These are phyloP conservation scores for Phyllostomus discolor DNA, from an alignment of 2,113 vertebrate species.

Conservation along the genomic window DNA sequence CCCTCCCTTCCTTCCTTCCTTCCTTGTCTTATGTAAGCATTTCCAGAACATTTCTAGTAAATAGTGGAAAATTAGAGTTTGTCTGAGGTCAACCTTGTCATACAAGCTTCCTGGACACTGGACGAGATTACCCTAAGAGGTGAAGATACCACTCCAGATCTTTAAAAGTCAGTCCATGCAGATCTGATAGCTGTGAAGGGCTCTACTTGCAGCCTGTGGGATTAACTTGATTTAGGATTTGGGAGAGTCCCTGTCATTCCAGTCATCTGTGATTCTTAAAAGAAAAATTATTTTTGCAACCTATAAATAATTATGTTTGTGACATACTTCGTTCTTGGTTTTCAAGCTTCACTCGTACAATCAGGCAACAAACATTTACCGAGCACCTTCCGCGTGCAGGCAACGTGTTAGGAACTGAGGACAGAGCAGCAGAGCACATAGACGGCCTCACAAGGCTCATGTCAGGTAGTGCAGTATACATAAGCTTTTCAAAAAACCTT, in stretches of 20 bases:
- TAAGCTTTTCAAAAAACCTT: background rate
- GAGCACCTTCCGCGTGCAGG: background rate
- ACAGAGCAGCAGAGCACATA: too few species aligned
- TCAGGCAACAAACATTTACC: background rate
- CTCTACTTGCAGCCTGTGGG: background rate
- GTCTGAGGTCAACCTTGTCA: background rate
- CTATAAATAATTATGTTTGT: background rate
- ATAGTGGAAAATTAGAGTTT: background rate
- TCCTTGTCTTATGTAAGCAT: background rate
- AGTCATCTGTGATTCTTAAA: background rate
- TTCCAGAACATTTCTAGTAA: background rate
- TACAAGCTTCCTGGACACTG: background rate
- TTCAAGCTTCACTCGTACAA: background rate
- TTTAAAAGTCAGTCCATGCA: background rate
- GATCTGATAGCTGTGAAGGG: background rate
- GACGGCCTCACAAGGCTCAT: background rate
- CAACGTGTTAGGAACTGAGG: background rate
- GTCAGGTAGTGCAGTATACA: accelerated
- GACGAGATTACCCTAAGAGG: background rate
- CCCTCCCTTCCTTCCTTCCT: too few species aligned
- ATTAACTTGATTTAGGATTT: background rate
- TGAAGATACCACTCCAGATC: background rate
- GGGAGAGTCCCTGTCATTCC: background rate
- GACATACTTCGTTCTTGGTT: background rate
- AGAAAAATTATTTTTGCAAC: background rate